Evolutionary conservation across 2,888 invertebrate species (phyloP), one percentile per base, ranked within the genome.

Genomic region (Oscheius sp.): DNA sequence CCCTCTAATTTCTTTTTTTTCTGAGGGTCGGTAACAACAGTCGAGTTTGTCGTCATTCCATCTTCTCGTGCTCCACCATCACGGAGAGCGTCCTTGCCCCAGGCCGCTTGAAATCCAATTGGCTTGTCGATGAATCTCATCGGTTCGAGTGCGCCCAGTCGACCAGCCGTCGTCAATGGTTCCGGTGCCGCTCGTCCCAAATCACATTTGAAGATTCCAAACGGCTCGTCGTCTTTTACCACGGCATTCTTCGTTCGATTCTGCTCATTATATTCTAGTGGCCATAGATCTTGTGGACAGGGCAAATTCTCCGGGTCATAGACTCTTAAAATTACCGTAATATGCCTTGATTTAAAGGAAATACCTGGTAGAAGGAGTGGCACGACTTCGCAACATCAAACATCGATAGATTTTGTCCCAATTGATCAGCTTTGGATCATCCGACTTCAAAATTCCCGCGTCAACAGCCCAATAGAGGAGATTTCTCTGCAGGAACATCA

Each of bases 401-500:
- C 55, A 55, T 25, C 21, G 55, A 13, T 55, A 55, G 55, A 55
- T 55, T 2, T 55, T 55, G 21, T 23, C 23, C 55, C 55, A 55
- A 13, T 55, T 55, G 23, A 13, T 6, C 5, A 55, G 55, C 35
- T 35, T 35, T 7, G 53, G 18, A 13, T 55, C 25, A 55, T 25
- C 13, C 23, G 55, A 2, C 25, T 5, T 13, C 21, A 55, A 13
- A 5, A 21, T 5, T 13, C 55, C 55, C 12, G 23, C 21, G 3
- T 25, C 25, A 13, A 55, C 13, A 23, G 55, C 55, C 55, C 55
- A 55, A 7, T 55, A 23, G 21, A 55, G 55, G 21, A 55, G 6
- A 13, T 55, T 55, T 5, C 55, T 16, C 25, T 55, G 55, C 2
- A 55, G 55, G 25, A 55, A 55, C 21, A 55, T 6, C 55, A 55